Base-by-base conservation (phyloP, 2,113 vertebrate genomes). In the Pandion haliaetus region DNA sequence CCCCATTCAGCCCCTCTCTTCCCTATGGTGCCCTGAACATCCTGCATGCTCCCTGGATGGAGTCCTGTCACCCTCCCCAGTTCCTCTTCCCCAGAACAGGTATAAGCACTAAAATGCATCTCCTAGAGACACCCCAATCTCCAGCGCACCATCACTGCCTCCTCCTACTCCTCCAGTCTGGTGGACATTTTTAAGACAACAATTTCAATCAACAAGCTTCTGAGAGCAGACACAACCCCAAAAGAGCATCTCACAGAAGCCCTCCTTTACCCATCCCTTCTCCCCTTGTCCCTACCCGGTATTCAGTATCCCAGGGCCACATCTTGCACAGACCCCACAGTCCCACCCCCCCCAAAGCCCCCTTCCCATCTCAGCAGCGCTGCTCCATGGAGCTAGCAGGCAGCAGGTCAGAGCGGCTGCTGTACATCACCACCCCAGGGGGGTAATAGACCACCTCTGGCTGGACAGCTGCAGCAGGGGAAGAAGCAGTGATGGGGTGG, bases 341-440 rank as follows among this genome's bases (percentile, higher is more conserved):
- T 24, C 65, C 45, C 5, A 13, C 45, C 50, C 78, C 78, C n/a
- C 10, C 65, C 86, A 19, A 52, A 81, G 47, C 61, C 17, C 38
- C 18, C 63, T 81, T 86, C 50, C 50, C 63, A 25, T 92, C 71
- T 97, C 86, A 98, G 59, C 95, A 98, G 36, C 29, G 90, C 32
- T 96, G 97, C 58, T 97, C 97, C 2, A 17, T 40, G 23, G 98
- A 98, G 95, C 97, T 97, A 95, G 98, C 98, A 10, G 99, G 99
- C 52, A 99, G 98, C 70, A 98, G 82, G 59, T 99, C 99, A 3
- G 98, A 98, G 90, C 95, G 98, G 34, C 96, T 95, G 24, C 98
- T 98, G 95, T 98, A 98, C 71, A 98, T 94, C 32, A 99, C 99
- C 57, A 98, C 98, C 8, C 99, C 99, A 0, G 99, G 99, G 0